Evolutionary conservation across 2,797 vertebrate species (phyloP).

Genomic region (Thunnus albacares): DNA sequence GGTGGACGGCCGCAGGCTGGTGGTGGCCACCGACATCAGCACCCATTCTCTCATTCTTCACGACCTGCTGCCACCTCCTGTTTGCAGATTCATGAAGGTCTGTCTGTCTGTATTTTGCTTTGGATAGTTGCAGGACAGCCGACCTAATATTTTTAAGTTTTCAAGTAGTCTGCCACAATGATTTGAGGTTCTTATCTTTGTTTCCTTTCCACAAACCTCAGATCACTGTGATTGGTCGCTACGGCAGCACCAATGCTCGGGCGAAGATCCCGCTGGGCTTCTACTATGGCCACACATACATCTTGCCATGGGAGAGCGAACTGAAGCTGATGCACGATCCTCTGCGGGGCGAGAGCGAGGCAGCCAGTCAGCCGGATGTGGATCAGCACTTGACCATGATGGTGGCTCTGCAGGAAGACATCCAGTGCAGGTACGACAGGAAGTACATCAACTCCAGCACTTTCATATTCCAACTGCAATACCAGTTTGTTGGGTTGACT

Average conservation of each 20-base stretch:
- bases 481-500: not conserved
- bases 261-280: conserved; percentile 98
- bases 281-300: conserved; percentile 99
- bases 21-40: conserved; percentile 98
- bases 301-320: conserved; percentile 97
- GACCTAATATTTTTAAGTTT: not conserved
- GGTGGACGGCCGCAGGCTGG: conserved; percentile 95
- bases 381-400: conserved; percentile 99
- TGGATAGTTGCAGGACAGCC: not conserved
- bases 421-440: conserved; percentile 94
- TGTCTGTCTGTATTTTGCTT: conserved; percentile 39
- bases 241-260: conserved; percentile 98
- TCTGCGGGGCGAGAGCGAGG: conserved; percentile 93
- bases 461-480: not conserved
- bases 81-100: conserved; percentile 99
- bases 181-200: not conserved
- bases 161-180: not conserved
- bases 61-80: conserved; percentile 96
- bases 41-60: conserved; percentile 98
- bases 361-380: conserved; percentile 93
- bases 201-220: conserved; percentile 69
- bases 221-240: conserved; percentile 99
- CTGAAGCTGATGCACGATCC: conserved; percentile 97
- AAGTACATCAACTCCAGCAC: not conserved
- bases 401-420: conserved; percentile 97